Conservation (phyloP, 37 sponge, comb jelly and placozoan genomes). For the Spongilla lacustris region DNA sequence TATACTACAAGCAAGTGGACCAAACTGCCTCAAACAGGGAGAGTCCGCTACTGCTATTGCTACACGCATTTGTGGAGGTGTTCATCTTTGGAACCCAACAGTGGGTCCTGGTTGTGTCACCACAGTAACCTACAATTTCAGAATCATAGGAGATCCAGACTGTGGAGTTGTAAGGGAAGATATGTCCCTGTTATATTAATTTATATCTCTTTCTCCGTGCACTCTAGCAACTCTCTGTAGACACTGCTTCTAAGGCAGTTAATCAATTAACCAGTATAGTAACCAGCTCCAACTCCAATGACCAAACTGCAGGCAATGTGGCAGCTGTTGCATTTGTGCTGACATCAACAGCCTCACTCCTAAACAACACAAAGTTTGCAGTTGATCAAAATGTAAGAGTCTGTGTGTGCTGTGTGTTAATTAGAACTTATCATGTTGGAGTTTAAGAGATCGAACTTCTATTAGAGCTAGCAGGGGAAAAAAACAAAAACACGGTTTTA, state of each 20-base stretch:
- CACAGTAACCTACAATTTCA: slow-evolving; percentile 4
- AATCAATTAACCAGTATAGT: neutral
- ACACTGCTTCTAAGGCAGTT: neutral
- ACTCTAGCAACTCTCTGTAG: neutral
- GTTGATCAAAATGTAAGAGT: slow-evolving; percentile 20
- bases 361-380: neutral
- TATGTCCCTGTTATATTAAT: neutral
- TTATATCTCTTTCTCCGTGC: neutral
- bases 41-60: neutral
- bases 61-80: neutral
- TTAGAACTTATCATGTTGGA: too few species aligned
- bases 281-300: neutral
- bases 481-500: too few species aligned
- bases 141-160: neutral
- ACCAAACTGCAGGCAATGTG: slow-evolving; percentile 32
- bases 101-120: slow-evolving; percentile 35
- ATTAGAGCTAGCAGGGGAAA: too few species aligned
- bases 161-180: neutral
- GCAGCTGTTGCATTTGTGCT: slow-evolving; percentile 11
- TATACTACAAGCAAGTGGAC: neutral
- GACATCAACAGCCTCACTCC: neutral
- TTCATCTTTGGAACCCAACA: slow-evolving; percentile 1
- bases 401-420: too few species aligned
- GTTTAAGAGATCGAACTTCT: too few species aligned
- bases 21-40: neutral